A percentile compares a stretch with the other conserved stretches of the same genome.
Evolutionary conservation across 2,797 vertebrate species (phyloP).

Genomic region (Takifugu ocellatus): DNA sequence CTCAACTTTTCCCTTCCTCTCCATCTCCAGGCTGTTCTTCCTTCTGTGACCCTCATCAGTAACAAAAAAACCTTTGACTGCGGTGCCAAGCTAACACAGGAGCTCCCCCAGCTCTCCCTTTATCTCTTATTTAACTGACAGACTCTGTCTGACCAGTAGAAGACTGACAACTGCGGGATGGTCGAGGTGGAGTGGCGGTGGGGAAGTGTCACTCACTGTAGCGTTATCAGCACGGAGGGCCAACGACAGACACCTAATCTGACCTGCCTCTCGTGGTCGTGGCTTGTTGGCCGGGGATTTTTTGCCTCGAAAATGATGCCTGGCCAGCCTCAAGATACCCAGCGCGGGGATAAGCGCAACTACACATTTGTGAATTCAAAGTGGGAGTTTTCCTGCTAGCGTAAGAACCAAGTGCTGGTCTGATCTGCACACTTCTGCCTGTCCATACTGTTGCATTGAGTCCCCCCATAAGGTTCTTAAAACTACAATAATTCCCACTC

Average conservation of each 20-base stretch:
- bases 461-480: too few relatives aligned
- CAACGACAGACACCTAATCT: conserved; percentile 74
- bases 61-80: conserved; percentile 63
- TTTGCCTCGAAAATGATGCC: conserved; percentile 43
- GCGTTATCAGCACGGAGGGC: conserved; percentile 72
- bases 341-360: conserved; percentile 22
- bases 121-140: conserved; percentile 83
- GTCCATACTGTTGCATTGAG: too few relatives aligned
- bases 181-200: conserved; percentile 75
- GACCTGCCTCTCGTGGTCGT: conserved; percentile 72
- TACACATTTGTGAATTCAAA: not conserved
- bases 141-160: conserved; percentile 73
- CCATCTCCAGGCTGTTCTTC: conserved; percentile 70
- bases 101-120: conserved; percentile 54
- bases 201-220: conserved; percentile 81
- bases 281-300: conserved; percentile 46
- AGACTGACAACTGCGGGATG: conserved; percentile 74
- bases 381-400: too few relatives aligned
- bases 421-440: too few relatives aligned
- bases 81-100: conserved; percentile 59
- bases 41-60: conserved; percentile 68
- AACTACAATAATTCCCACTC: too few relatives aligned
- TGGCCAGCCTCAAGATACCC: conserved; percentile 36
- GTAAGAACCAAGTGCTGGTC: too few relatives aligned
- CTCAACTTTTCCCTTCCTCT: conserved; percentile 52